Percentiles rank a stretch among this genome's conserved stretches.
Conservation (phyloP, 37 sponge, comb jelly and placozoan genomes). For the Dysidea cf. avara region DNA sequence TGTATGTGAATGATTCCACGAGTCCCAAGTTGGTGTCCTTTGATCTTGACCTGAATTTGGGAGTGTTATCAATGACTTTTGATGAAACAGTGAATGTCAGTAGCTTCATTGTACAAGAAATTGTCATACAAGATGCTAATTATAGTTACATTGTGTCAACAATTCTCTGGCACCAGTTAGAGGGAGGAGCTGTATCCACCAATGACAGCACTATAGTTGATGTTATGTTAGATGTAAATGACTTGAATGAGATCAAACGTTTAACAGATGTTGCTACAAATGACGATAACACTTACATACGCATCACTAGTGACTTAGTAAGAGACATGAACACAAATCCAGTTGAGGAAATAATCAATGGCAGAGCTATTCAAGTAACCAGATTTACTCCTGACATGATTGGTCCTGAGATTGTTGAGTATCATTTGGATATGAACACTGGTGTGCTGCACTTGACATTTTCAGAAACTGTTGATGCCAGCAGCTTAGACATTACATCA, state of each 20-base stretch:
- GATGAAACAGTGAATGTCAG: constrained; percentile 74
- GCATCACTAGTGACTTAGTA: constrained; percentile 31
- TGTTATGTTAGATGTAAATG: constrained; percentile 42
- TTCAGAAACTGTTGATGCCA: constrained; percentile 76
- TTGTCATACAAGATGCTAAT: constrained; percentile 45
- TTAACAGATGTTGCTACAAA: constrained; percentile 47
- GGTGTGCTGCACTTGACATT: constrained; percentile 63
- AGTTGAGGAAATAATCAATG: constrained; percentile 46
- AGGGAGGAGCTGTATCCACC: constrained; percentile 27
- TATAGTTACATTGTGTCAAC: constrained; percentile 43
- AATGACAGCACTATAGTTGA: constrained; percentile 47
- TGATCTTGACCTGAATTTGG: constrained; percentile 68
- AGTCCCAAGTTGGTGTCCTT: constrained; percentile 64
- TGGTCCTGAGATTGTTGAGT: constrained; percentile 41
- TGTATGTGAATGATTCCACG: constrained; percentile 46
- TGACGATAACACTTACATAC: constrained; percentile 50
- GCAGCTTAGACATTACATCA: constrained; percentile 56
- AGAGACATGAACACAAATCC: constrained; percentile 75
- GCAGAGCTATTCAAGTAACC: constrained; percentile 46
- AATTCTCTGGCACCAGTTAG: constrained; percentile 22
- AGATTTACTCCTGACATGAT: constrained; percentile 50
- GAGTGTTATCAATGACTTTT: constrained; percentile 70
- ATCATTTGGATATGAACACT: constrained; percentile 64
- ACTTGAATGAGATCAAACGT: constrained; percentile 69
- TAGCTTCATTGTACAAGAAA: constrained; percentile 24